Evolutionary conservation across 1,140 invertebrate genomes (phyloP), one percentile per base, ranked within the genome.

Genomic region (Drosophila nigrodunni): DNA sequence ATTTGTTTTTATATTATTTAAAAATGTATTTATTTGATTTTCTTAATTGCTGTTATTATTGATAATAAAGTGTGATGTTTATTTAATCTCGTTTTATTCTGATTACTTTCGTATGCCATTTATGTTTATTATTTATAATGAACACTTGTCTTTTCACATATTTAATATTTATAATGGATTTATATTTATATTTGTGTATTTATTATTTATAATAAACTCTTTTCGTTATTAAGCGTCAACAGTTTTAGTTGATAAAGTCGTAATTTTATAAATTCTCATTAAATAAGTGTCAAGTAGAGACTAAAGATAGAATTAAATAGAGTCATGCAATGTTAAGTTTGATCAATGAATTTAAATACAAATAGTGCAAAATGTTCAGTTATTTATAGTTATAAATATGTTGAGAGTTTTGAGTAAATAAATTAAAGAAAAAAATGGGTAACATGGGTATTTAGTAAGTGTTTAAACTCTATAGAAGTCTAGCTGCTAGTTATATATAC

Each of bases 331-430:
- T 37, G 50, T 7, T 39, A 57, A 18, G 41, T 37, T 47, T 13
- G 10, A 37, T 44, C 37, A 7, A 65, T 44, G 61, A 46, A 47
- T 21, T 59, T 64, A 54, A 47, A 44, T 30, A 64, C 11, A 75
- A 72, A 39, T 35, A 77, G 74, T 68, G 74, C 74, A 81, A 52
- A 81, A 73, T 30, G 74, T 57, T 8, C 18, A 74, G 46, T 64
- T 68, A 60, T 55, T 65, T 80, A 81, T 54, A 15, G 67, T 46
- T 57, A 69, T 60, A 49, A 9, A 73, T 64, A 37, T 49, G 35
- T 62, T 25, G 43, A 66, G 15, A 54, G 46, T 54, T 54, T 57
- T 25, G 59, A 69, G 39, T 13, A 44, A 44, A 60, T 47, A 34
- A 71, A 39, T 39, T 8, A 66, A 61, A 61, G 60, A 30, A 66